phyloP scores from a whole-genome alignment of 1,140 invertebrate species.

The Whitmania pigra region DNA sequence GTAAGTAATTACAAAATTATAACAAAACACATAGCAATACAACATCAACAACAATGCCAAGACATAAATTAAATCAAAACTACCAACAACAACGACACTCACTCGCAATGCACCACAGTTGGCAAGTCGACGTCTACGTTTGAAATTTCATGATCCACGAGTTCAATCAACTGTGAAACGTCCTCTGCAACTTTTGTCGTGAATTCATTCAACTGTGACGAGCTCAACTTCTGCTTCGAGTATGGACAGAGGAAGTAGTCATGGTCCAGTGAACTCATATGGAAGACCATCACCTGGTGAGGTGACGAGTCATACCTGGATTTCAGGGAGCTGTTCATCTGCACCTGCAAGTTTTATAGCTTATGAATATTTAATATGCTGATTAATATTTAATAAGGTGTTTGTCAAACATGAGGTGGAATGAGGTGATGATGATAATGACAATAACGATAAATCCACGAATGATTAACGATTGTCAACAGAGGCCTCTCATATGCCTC shows the following conservation, averaged over 20 bases:
- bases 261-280: neutral
- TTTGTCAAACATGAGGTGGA: too few relatives aligned
- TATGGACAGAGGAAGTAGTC: neutral
- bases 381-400: too few relatives aligned
- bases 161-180: neutral
- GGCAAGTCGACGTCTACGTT: neutral
- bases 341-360: neutral
- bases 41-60: too few relatives aligned
- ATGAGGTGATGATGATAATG: too few relatives aligned
- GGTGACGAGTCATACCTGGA: neutral
- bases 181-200: neutral
- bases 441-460: too few relatives aligned
- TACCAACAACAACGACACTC: neutral
- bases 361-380: too few relatives aligned
- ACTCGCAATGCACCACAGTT: neutral
- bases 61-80: neutral
- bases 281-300: neutral
- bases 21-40: neutral
- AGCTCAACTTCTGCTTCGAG: neutral
- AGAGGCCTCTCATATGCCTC: too few relatives aligned
- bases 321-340: conserved; percentile 7
- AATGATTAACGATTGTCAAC: too few relatives aligned
- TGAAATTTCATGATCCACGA: neutral
- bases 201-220: neutral
- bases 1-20: neutral